Evolutionary conservation across 2,888 invertebrate genomes (phyloP).

Genomic region (Tetramorium bicarinatum): DNA sequence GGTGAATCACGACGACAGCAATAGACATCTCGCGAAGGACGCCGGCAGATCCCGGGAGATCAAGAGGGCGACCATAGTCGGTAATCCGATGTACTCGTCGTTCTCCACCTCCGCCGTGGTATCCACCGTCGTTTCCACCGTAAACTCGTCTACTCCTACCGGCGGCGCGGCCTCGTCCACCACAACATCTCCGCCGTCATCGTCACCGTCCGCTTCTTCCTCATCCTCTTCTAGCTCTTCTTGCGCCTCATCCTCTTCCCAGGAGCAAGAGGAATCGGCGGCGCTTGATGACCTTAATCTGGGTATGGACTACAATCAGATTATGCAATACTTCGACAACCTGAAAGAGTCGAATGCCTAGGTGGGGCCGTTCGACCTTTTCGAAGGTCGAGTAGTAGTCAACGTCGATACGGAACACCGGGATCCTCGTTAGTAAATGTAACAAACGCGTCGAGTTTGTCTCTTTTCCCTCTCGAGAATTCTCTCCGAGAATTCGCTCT

Average conservation of each 20-base stretch:
- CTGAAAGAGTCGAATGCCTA: constrained; percentile 97
- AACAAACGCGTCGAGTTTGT: constrained; percentile 34
- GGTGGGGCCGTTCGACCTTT: constrained; percentile 92
- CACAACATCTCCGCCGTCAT: constrained; percentile 81
- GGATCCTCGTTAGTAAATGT: constrained; percentile 61
- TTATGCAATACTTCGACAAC: constrained; percentile 99
- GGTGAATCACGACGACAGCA: constrained; percentile 79
- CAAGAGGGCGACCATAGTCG: constrained; percentile 94
- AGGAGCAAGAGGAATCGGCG: constrained; percentile 88
- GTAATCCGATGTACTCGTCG: constrained; percentile 94
- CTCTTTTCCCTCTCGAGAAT: constrained; percentile 53
- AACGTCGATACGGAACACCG: constrained; percentile 71
- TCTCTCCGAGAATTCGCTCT: constrained; percentile 30
- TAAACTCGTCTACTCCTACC: constrained; percentile 67
- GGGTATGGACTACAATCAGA: constrained; percentile 98
- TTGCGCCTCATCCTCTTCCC: constrained; percentile 75
- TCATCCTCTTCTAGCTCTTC: constrained; percentile 83
- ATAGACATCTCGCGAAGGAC: constrained; percentile 71
- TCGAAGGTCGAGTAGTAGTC: constrained; percentile 86
- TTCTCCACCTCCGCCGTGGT: constrained; percentile 79
- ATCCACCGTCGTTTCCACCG: constrained; percentile 40
- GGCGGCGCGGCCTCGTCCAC: constrained; percentile 72
- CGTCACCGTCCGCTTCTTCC: constrained; percentile 84
- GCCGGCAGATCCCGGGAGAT: constrained; percentile 88
- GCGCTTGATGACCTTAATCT: constrained; percentile 93